Evolutionary conservation across 2,113 vertebrate genomes (phyloP), one percentile per base, ranked within the genome.

Genomic region (Callipepla californica): DNA sequence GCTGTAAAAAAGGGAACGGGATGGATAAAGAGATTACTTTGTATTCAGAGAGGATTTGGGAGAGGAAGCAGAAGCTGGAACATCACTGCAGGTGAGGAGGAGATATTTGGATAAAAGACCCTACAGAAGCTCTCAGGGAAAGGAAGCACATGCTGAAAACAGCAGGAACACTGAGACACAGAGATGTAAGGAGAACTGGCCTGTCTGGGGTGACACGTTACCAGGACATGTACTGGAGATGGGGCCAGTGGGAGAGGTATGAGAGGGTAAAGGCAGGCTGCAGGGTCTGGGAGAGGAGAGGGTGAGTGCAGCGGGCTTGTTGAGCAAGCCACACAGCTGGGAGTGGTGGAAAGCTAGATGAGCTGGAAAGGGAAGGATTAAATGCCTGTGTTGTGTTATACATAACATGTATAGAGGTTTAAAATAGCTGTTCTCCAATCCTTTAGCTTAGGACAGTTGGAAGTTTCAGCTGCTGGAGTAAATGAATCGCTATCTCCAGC

Each of bases 141-240:
- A 16, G 20, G 70, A 14, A 15, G 36, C 22, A 55, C 18, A 22
- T 32, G 21, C 38, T 30, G 10, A 58, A 32, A 74, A 17, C 23
- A 45, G 40, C 30, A 74, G 72, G 22, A 75, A 34, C 44, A 22
- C 4, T 12, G 20, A 13, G 40, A 32, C n/a, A 25, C 15, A 11
- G 44, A 34, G n/a, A 48, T 30, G 25, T 26, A 48, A 13, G 45
- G 45, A 19, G 45, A 69, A n/a, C 28, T 45, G 28, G 22, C 8
- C 20, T 16, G 2, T 45, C 44, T 58, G 53, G n/a, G 40, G 23
- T 70, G 57, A 32, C 47, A 26, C 45, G 4, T 48, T 74, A 14
- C 50, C 13, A 42, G n/a, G n/a, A n/a, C 0, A 1, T 57, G 13
- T 7, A 45, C 0, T 50, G 44, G 9, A 13, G n/a, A 51, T 32